phyloP scores from a whole-genome alignment of 1,140 invertebrate genomes.

The Brachionus rotundiformis region DNA sequence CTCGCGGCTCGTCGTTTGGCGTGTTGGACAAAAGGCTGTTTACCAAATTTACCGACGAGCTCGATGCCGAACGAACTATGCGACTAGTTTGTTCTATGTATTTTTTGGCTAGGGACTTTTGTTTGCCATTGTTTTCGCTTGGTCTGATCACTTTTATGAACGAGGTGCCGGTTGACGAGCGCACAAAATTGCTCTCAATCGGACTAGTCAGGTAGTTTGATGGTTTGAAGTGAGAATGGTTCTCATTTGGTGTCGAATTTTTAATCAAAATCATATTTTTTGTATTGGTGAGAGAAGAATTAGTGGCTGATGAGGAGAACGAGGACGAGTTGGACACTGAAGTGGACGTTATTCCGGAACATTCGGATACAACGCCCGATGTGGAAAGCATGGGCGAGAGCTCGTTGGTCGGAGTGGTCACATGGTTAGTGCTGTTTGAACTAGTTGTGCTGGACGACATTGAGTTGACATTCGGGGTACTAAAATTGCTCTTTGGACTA shows the following conservation, averaged over 20 bases:
- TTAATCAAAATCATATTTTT: conserved; percentile 34
- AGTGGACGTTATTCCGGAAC: neutral
- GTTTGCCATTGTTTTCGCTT: neutral
- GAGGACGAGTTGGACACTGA: conserved; percentile 35
- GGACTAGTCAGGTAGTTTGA: conserved; percentile 8
- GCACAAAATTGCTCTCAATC: neutral
- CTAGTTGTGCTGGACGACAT: conserved; percentile 14
- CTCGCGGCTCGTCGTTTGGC: neutral
- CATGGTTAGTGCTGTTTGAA: neutral
- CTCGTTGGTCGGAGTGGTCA: neutral
- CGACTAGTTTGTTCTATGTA: conserved; percentile 44
- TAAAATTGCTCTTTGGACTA: neutral
- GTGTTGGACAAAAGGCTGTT: neutral
- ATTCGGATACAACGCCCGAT: conserved; percentile 1
- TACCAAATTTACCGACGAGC: neutral
- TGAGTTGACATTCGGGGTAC: neutral
- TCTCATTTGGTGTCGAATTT: conserved; percentile 22
- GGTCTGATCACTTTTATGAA: conserved; percentile 34
- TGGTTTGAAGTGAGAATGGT: neutral
- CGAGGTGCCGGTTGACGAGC: conserved; percentile 9
- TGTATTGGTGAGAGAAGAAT: conserved; percentile 1
- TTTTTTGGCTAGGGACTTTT: conserved; percentile 6
- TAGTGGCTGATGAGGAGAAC: conserved; percentile 7
- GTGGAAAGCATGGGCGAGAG: neutral
- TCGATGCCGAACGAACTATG: conserved; percentile 27